These are phyloP conservation scores for Cladopsammia gracilis DNA, from an alignment of 64 coral and sea anemone genomes.

Conservation along the genomic window DNA sequence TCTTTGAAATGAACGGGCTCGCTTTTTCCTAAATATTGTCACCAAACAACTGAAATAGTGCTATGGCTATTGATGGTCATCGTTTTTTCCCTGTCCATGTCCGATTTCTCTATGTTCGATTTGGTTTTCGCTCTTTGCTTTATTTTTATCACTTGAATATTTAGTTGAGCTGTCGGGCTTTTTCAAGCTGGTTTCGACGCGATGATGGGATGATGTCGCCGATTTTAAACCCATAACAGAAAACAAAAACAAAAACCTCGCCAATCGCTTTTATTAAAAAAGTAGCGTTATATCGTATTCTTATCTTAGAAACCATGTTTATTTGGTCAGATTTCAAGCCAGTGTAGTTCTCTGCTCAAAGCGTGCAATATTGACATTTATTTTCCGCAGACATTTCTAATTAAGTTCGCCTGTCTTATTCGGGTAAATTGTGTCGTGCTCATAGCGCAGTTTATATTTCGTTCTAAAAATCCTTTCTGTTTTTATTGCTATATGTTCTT, in stretches of 20 bases:
- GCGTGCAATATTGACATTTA: conserved; percentile 35
- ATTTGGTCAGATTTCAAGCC: conserved; percentile 29
- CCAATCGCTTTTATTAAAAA: background rate
- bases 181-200: background rate
- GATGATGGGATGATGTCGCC: background rate
- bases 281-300: background rate
- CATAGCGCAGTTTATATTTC: background rate
- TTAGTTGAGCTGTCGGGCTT: background rate
- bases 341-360: background rate
- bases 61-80: too few relatives aligned
- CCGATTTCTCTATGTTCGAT: background rate
- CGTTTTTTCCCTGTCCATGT: background rate
- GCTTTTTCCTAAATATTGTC: background rate
- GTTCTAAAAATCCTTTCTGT: background rate
- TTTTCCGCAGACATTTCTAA: conserved; percentile 37
- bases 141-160: background rate
- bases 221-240: background rate
- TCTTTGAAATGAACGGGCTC: background rate
- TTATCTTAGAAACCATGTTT: background rate
- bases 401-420: conserved; percentile 36
- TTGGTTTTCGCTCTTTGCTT: background rate
- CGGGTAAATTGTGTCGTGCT: conserved; percentile 35
- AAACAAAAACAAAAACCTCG: background rate
- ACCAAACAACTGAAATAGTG: background rate
- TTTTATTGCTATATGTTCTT: background rate